These are phyloP conservation scores for Eristalis pertinax DNA, from an alignment of 2,888 invertebrate genomes.

Conservation along the genomic window DNA sequence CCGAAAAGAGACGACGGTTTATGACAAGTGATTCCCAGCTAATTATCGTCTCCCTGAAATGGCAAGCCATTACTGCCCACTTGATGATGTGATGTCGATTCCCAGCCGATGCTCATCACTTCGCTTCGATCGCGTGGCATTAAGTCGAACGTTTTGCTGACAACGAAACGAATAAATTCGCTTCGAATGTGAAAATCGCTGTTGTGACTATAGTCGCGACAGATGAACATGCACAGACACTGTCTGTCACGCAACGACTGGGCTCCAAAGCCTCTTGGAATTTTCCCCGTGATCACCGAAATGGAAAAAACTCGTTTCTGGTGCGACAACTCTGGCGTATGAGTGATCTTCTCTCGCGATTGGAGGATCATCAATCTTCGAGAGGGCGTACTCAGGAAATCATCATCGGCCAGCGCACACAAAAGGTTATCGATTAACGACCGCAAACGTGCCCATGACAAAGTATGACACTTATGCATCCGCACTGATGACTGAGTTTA, in stretches of 20 bases:
- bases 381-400: slow-evolving; percentile 3
- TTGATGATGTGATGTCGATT: not conserved
- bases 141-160: slow-evolving; percentile 10
- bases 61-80: not conserved
- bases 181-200: too few species aligned
- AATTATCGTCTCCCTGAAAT: slow-evolving; percentile 12
- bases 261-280: not conserved
- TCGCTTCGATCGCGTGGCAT: not conserved
- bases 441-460: not conserved
- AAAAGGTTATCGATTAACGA: not conserved
- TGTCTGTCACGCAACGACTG: not conserved
- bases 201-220: too few species aligned
- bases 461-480: slow-evolving; percentile 23
- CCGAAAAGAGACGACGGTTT: not conserved
- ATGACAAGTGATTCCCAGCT: slow-evolving; percentile 10
- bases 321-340: slow-evolving; percentile 43
- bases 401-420: not conserved
- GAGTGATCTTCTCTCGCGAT: slow-evolving; percentile 26
- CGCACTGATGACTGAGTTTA: not conserved
- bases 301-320: not conserved
- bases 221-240: not conserved
- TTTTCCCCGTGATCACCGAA: not conserved
- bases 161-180: not conserved
- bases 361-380: not conserved
- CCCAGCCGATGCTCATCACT: not conserved